These are phyloP conservation scores for Parazoanthus swiftii DNA, from an alignment of 92 coral and sea anemone species.

Conservation along the genomic window DNA sequence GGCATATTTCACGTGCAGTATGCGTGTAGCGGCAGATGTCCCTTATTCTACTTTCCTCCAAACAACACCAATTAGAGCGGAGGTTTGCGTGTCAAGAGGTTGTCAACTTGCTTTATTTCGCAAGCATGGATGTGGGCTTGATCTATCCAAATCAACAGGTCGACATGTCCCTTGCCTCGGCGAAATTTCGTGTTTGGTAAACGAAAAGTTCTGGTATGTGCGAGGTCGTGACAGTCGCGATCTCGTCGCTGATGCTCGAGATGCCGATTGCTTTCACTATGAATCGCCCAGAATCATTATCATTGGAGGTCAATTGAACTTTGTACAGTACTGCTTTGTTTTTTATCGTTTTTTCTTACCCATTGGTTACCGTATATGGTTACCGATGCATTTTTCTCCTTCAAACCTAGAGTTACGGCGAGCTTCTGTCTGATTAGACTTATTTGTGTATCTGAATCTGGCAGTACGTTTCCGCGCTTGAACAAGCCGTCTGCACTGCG, in stretches of 20 bases:
- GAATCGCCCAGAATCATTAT: constrained; percentile 34
- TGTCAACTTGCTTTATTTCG: constrained; percentile 34
- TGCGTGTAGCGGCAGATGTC: background rate
- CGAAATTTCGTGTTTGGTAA: constrained; percentile 32
- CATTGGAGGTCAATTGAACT: constrained; percentile 47
- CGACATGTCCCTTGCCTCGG: constrained; percentile 48
- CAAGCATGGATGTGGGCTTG: constrained; percentile 61
- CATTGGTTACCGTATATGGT: constrained; percentile 45
- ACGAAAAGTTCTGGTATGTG: constrained; percentile 37
- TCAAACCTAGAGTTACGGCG: constrained; percentile 61
- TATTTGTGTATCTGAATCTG: constrained; percentile 60
- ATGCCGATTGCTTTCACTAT: constrained; percentile 52
- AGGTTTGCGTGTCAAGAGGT: constrained; percentile 52
- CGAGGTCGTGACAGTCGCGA: constrained; percentile 38
- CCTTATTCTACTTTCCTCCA: constrained; percentile 10
- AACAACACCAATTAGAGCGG: constrained; percentile 52
- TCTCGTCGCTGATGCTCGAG: constrained; percentile 56
- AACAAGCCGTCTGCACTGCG: constrained; percentile 42
- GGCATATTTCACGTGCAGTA: constrained; percentile 44
- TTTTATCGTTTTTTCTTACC: constrained; percentile 49
- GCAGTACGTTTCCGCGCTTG: constrained; percentile 51
- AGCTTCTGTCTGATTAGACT: constrained; percentile 55
- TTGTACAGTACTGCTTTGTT: constrained; percentile 39
- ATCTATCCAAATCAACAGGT: constrained; percentile 39
- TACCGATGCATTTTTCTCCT: constrained; percentile 48